Evolutionary conservation across 2,113 vertebrate species (phyloP).

Genomic region (Myocastor coypus): DNA sequence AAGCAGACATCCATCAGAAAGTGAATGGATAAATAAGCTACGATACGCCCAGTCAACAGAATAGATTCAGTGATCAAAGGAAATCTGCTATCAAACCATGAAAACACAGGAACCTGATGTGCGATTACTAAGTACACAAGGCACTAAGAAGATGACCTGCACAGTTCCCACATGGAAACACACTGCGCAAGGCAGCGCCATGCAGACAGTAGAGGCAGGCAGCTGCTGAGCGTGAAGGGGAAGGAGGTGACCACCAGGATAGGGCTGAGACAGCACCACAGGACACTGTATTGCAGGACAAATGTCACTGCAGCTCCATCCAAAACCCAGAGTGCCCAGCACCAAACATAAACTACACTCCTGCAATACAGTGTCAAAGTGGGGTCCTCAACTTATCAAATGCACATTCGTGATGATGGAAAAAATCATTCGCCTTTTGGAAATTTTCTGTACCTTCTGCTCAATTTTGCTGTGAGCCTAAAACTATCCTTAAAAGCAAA

Average conservation of each 20-base stretch:
- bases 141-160: not conserved
- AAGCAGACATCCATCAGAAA: not conserved
- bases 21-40: not conserved
- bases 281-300: not conserved
- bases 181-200: not conserved
- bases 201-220: not conserved
- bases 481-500: slow-evolving; percentile 43
- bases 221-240: not conserved
- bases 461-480: not conserved
- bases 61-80: not conserved
- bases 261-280: not conserved
- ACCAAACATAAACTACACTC: not conserved
- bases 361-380: not conserved
- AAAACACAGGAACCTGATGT: not conserved
- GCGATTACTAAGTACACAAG: not conserved
- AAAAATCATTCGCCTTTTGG: not conserved
- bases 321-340: not conserved
- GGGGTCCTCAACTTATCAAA: not conserved
- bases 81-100: slow-evolving; percentile 7
- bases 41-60: not conserved
- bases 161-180: not conserved
- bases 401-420: not conserved
- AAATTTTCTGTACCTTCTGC: not conserved
- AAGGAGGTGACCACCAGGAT: not conserved
- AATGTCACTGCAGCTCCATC: not conserved